Evolutionary conservation across 2,113 vertebrate species (phyloP).

Genomic region (Piaya cayana): DNA sequence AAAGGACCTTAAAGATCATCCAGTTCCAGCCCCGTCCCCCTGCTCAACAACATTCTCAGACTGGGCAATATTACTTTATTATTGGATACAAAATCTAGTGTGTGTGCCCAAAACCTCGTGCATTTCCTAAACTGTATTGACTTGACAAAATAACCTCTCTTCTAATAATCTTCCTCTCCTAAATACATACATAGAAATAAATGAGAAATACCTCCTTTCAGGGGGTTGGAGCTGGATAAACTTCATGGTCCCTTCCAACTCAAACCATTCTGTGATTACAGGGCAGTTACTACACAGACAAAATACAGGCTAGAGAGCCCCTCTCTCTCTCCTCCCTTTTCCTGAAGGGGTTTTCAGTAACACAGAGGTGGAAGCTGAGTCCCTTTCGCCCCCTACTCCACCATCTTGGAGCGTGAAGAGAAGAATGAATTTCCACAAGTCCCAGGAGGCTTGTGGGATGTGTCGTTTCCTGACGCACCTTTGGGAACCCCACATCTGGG

Average conservation of each 20-base stretch:
- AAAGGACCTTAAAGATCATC: too few species aligned
- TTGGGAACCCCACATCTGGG: neutral
- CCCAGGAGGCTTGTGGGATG: neutral
- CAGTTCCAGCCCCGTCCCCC: accelerated
- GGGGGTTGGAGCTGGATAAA: too few species aligned
- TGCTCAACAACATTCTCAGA: neutral
- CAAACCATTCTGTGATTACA: too few species aligned
- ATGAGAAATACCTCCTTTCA: too few species aligned
- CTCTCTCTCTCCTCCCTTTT: neutral
- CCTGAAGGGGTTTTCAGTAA: neutral
- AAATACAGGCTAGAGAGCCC: neutral
- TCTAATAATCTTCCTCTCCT: too few species aligned
- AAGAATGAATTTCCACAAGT: neutral
- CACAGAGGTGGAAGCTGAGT: neutral
- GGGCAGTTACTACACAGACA: accelerated
- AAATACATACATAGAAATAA: too few species aligned
- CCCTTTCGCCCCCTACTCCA: neutral
- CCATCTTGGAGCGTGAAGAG: neutral
- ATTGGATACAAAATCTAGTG: too few species aligned
- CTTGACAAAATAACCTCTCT: too few species aligned
- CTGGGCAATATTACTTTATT: neutral
- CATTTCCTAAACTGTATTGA: too few species aligned
- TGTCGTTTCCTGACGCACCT: neutral
- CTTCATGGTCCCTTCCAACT: too few species aligned
- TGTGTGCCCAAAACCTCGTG: too few species aligned